Evolutionary conservation across 1,140 invertebrate species (phyloP).

Genomic region (Rhizoglyphus robini): DNA sequence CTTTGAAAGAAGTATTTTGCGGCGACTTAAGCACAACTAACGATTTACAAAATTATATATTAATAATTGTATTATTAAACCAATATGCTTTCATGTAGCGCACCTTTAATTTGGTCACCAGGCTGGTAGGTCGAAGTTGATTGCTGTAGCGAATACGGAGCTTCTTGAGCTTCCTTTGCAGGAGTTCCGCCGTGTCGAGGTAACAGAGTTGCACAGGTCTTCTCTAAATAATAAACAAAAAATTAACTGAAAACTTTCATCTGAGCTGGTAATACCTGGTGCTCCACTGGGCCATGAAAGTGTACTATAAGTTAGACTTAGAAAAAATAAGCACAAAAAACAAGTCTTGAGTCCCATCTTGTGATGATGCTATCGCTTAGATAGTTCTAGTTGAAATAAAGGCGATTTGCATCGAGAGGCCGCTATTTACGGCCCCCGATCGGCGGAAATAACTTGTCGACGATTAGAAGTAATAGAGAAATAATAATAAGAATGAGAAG

Average conservation of each 20-base stretch:
- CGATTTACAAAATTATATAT: constrained; percentile 5
- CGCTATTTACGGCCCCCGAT: background rate
- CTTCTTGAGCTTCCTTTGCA: constrained; percentile 19
- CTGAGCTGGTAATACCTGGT: background rate
- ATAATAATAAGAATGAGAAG: too few species aligned
- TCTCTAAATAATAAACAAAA: constrained; percentile 14
- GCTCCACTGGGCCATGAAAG: constrained; percentile 18
- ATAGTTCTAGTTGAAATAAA: background rate
- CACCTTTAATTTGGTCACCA: constrained; percentile 26
- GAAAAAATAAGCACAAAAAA: background rate
- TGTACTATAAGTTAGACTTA: background rate
- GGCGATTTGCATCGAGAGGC: background rate
- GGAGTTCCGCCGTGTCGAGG: constrained; percentile 24
- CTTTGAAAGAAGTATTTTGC: constrained; percentile 21
- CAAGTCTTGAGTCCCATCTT: background rate
- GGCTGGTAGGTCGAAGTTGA: constrained; percentile 22
- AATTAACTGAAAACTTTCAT: background rate
- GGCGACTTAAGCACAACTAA: constrained; percentile 18
- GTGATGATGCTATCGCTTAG: background rate
- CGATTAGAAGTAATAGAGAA: background rate
- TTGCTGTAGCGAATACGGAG: constrained; percentile 24
- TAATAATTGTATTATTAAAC: background rate
- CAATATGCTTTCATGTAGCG: background rate
- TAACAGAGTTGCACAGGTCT: constrained; percentile 24
- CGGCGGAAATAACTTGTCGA: background rate